Evolutionary conservation across 2,113 vertebrate species (phyloP), one percentile per base, ranked within the genome.

Genomic region (Empidonax alnorum): DNA sequence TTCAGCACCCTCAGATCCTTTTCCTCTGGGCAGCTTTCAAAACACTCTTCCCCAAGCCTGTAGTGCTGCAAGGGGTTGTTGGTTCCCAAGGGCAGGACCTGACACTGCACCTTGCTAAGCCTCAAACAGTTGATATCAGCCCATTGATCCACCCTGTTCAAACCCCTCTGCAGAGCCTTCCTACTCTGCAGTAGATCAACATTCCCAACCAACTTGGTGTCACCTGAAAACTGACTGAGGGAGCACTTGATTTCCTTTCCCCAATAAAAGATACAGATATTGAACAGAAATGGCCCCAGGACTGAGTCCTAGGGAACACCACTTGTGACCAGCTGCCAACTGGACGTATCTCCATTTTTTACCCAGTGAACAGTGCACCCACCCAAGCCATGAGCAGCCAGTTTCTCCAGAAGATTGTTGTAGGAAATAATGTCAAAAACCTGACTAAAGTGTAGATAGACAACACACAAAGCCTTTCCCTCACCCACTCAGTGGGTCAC

Each of bases 181-280:
- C 31, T 68, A 3, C 41, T 2, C 25, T 68, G 28, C 3, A 41
- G 19, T 24, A 30, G 55, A 15, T 27, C 24, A 76, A 47, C 16
- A 41, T 14, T 35, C 9, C 6, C 7, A 20, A 15, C 8, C 47
- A 80, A 0, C 1, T 28, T 73, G 41, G 3, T 25, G 13, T 42
- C 46, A 19, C 19, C 46, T n/a, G 46, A 24, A 53, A n/a, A 18
- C 23, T 41, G 11, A 18, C 30, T 52, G 31, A 78, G 22, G 13
- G 23, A 78, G 16, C 15, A 37, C 16, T 67, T 0, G 0, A 22
- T 72, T 4, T 5, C 19, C 30, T 30, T 0, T 0, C 61, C 9
- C 12, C 14, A 56, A 31, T 61, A 23, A 73, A 24, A 49, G 16
- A 39, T 27, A 56, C 67, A 61, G 7, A n/a, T 18, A 50, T 62